Evolutionary conservation across 1,140 invertebrate genomes (phyloP).

Genomic region (Tetramorium parvispinum): DNA sequence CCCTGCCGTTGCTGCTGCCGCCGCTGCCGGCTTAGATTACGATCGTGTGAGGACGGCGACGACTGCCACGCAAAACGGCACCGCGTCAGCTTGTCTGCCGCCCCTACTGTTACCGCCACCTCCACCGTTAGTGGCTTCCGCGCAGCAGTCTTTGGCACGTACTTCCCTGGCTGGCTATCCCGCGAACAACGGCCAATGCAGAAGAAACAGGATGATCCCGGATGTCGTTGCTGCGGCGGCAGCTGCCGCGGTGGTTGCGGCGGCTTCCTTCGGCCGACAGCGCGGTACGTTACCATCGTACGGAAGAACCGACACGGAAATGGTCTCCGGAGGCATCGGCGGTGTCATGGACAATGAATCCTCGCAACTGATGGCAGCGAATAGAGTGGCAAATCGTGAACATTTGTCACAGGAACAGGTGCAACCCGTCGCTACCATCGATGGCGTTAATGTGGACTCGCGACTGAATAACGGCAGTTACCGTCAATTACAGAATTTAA

Average conservation of each 20-base stretch:
- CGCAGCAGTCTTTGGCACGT: constrained; percentile 52
- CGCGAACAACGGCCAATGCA: constrained; percentile 29
- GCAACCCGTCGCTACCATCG: background rate
- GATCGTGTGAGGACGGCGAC: constrained; percentile 46
- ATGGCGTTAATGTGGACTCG: constrained; percentile 24
- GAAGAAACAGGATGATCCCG: constrained; percentile 63
- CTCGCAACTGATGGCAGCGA: background rate
- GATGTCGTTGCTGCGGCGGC: constrained; percentile 67
- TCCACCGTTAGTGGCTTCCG: constrained; percentile 16
- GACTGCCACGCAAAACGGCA: constrained; percentile 1
- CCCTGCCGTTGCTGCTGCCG: background rate
- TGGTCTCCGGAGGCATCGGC: background rate
- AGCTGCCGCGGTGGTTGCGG: constrained; percentile 66
- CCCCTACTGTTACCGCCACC: constrained; percentile 36
- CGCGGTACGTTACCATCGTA: constrained; percentile 40
- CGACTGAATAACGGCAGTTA: constrained; percentile 34
- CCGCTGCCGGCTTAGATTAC: constrained; percentile 17
- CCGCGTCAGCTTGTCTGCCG: constrained; percentile 9
- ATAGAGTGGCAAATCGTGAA: constrained; percentile 9
- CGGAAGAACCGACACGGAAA: background rate
- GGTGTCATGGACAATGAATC: constrained; percentile 26
- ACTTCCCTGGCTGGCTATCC: constrained; percentile 24
- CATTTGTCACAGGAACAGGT: background rate
- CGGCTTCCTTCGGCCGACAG: constrained; percentile 65
- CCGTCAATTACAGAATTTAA: constrained; percentile 55